phyloP scores from a whole-genome alignment of 1,140 invertebrate genomes.

The Micrasema minimum region DNA sequence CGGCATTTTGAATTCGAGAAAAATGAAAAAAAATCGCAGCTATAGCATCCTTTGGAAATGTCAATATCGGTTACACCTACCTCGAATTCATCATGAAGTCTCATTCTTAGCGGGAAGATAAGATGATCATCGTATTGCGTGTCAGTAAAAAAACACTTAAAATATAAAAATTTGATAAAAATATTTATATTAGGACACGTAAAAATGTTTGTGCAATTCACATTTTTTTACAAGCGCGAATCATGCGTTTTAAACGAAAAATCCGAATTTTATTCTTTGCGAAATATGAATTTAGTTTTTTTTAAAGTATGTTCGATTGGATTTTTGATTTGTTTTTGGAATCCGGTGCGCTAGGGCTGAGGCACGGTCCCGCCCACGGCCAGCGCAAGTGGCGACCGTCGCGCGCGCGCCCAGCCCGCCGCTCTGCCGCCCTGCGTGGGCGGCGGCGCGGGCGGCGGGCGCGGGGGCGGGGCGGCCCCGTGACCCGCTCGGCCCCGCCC shows the following conservation, averaged over 20 bases:
- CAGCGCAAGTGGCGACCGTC: conserved; percentile 43
- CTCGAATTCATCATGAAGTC: conserved; percentile 53
- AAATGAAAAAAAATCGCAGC: not conserved
- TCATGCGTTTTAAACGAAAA: too few relatives aligned
- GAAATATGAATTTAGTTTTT: too few relatives aligned
- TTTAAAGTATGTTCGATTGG: too few relatives aligned
- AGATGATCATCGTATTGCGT: conserved; percentile 10
- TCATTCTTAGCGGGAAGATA: conserved; percentile 35
- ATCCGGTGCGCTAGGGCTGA: conserved; percentile 1
- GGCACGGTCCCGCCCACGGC: conserved; percentile 34
- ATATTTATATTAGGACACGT: too few relatives aligned
- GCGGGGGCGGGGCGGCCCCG: conserved; percentile 37
- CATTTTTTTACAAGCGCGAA: too few relatives aligned
- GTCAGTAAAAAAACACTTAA: not conserved
- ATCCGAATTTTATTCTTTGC: too few relatives aligned
- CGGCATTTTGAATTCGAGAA: not conserved
- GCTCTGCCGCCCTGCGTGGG: conserved; percentile 43
- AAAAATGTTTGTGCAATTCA: too few relatives aligned
- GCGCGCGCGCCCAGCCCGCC: conserved; percentile 45
- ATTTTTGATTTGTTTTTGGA: conserved; percentile 2
- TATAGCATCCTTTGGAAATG: not conserved
- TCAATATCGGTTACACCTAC: conserved; percentile 41
- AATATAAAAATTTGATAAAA: too few relatives aligned
- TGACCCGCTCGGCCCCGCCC: conserved; percentile 46
- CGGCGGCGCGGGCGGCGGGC: conserved; percentile 39